These are phyloP conservation scores for Mobula hypostoma DNA, from an alignment of 2,113 vertebrate genomes.

Conservation along the genomic window DNA sequence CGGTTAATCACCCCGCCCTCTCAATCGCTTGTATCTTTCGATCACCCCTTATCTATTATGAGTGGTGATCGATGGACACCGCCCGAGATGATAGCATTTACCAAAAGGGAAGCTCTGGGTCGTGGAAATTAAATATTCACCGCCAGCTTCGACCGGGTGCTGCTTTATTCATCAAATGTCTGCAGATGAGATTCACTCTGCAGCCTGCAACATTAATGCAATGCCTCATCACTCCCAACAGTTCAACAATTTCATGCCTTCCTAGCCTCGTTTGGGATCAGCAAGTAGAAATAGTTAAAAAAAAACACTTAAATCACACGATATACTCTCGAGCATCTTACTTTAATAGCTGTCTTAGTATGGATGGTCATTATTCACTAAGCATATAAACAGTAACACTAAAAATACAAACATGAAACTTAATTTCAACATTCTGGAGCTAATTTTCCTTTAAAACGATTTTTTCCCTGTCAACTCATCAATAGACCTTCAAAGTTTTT, in stretches of 20 bases:
- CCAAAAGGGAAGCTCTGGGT: neutral
- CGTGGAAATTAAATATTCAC: neutral
- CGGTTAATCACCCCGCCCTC: neutral
- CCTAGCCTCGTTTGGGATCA: neutral
- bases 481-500: neutral
- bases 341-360: neutral
- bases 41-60: neutral
- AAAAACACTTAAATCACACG: neutral
- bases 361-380: no score
- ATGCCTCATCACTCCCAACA: neutral
- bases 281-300: neutral
- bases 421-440: neutral
- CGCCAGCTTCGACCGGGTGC: neutral
- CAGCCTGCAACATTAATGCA: neutral
- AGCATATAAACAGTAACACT: neutral
- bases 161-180: neutral
- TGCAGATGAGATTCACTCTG: neutral
- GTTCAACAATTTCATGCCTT: no score
- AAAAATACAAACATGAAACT: neutral
- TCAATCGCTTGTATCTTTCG: neutral
- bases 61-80: neutral
- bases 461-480: neutral
- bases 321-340: neutral
- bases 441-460: neutral
- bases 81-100: neutral